Percentiles rank a stretch among this genome's conserved stretches.
These are phyloP conservation scores for Gambusia yucatana DNA, from an alignment of 2,797 vertebrate genomes.

Conservation along the genomic window DNA sequence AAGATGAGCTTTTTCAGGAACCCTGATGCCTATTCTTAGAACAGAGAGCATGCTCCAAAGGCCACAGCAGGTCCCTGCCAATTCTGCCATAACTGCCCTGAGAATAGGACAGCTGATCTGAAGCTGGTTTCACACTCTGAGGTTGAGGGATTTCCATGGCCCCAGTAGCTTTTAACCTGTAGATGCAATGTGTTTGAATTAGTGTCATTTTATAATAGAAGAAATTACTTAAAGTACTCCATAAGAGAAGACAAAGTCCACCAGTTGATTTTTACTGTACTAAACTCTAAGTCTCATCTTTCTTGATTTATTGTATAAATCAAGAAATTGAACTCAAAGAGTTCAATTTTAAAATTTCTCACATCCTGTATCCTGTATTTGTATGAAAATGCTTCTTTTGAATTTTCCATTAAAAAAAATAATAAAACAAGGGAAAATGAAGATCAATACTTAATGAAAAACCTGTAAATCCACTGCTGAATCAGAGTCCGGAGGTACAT, in stretches of 20 bases:
- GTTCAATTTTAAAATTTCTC: not conserved
- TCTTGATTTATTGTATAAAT: not conserved
- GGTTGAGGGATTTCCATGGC: conserved; percentile 17
- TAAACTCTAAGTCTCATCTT: not conserved
- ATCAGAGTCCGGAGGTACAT: not conserved
- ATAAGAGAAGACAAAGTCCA: conserved; percentile 6
- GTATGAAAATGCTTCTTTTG: not conserved
- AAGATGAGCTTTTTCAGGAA: conserved; percentile 62
- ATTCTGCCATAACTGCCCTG: conserved; percentile 54
- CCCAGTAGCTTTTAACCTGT: conserved; percentile 24
- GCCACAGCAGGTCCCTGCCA: conserved; percentile 67
- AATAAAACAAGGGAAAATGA: not conserved
- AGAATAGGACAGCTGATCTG: conserved; percentile 68
- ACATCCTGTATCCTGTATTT: not conserved
- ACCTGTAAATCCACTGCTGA: not conserved
- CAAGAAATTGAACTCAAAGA: no score
- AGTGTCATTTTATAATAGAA: not conserved
- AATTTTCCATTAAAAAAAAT: not conserved
- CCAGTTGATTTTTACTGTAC: not conserved
- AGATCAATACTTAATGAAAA: not conserved
- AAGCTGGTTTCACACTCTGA: conserved; percentile 51
- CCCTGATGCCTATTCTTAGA: conserved; percentile 74
- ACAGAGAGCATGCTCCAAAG: conserved; percentile 65
- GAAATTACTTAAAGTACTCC: not conserved
- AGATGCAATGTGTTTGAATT: conserved; percentile 23